A percentile compares a stretch with the other conserved stretches of the same genome.
Conservation (phyloP, 1,140 invertebrate species). For the Drepana arcuata region DNA sequence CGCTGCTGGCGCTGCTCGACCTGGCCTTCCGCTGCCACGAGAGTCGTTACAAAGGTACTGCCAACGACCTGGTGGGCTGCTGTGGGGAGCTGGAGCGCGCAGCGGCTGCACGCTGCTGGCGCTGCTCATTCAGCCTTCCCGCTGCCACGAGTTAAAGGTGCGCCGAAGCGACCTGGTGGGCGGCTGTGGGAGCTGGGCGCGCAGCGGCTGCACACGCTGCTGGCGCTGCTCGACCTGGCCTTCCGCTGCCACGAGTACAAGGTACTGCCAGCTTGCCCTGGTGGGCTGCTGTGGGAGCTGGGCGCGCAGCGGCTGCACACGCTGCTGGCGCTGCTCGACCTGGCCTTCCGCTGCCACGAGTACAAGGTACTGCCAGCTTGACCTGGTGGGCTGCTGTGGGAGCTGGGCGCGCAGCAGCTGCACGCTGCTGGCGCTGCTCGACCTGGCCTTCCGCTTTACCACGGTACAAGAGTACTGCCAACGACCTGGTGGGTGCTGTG, state of each 20-base stretch:
- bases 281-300: slow-evolving; percentile 87
- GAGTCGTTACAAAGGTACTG: no score
- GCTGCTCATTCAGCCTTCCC: slow-evolving; percentile 86
- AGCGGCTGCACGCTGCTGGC: slow-evolving; percentile 87
- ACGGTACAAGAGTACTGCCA: no score
- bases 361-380: no score
- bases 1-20: slow-evolving; percentile 89
- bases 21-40: slow-evolving; percentile 92
- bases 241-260: slow-evolving; percentile 95
- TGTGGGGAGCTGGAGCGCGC: no score
- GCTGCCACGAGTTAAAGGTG: no score
- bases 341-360: slow-evolving; percentile 91
- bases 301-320: slow-evolving; percentile 80
- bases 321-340: slow-evolving; percentile 89
- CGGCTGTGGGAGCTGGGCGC: slow-evolving; percentile 88
- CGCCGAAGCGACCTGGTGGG: slow-evolving; percentile 80
- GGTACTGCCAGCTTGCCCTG: no score
- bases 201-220: slow-evolving; percentile 80
- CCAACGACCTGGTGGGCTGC: no score
- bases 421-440: slow-evolving; percentile 88
- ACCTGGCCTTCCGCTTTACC: slow-evolving; percentile 86
- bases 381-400: no score
- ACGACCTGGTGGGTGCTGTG: no score
- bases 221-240: slow-evolving; percentile 89
- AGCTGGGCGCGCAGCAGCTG: slow-evolving; percentile 79